Base-by-base conservation (phyloP, 2,888 invertebrate species). In the Zaprionus lineosus region DNA sequence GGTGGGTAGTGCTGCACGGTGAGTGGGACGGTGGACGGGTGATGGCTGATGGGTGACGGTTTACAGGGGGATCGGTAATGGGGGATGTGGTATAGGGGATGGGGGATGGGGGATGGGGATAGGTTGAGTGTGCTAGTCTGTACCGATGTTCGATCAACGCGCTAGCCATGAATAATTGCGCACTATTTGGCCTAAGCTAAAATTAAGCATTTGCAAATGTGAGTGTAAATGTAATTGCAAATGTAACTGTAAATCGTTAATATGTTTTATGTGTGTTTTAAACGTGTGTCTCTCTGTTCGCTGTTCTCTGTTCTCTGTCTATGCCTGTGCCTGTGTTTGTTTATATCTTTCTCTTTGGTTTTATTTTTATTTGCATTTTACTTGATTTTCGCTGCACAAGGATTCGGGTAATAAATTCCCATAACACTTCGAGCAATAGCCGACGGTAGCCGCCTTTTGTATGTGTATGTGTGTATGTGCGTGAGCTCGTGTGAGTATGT, bases 381-480 rank as follows among this genome's bases (percentile, higher is more conserved):
- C 28, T 48, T 33, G 31, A 36, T 29, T n/a, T 40, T 12, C 11
- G 34, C 31, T 48, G 34, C 59, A 40, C 41, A 75, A 82, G 79
- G 83, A 78, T 74, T 69, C 57, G 63, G 83, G 68, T 62, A 78
- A 82, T 82, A 79, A 82, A 82, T 79, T 76, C 66, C 65, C 60
- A 68, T 74, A 74, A 75, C 72, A 68, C 68, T 74, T 76, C 68
- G 51, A 68, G 41, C 65, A 64, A 41, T 51, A n/a, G 61, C 68
- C 62, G 68, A 57, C 58, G 29, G 34, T 33, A 24, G 26, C 9
- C 41, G 26, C 9, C 41, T 15, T 11, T 11, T 40, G 29, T 33
- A 18, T 28, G 12, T 40, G 21, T 55, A 15, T 64, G 34, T 19
- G 19, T 19, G 19, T 5, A 3, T 19, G 19, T 28, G 28, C 7